Base-by-base conservation (phyloP, 2,888 invertebrate species). In the Polietes domitor region DNA sequence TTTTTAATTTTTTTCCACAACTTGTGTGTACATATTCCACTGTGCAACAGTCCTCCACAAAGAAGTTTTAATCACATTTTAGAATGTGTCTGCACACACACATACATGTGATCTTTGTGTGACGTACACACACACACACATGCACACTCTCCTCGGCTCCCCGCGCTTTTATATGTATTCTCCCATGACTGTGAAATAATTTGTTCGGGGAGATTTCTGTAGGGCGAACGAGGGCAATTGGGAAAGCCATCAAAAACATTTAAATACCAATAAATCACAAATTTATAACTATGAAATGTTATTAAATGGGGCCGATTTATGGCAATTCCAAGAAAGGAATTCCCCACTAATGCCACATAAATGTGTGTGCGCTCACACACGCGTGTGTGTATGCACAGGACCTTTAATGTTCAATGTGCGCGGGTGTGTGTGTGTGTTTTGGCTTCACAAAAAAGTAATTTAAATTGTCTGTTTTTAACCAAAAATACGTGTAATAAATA, bases 401-500 rank as follows among this genome's bases (percentile, higher is more conserved):
- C n/a, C 6, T 47, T 2, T 47, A 15, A 4, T n/a, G n/a, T 32
- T 32, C n/a, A n/a, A n/a, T n/a, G n/a, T n/a, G n/a, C n/a, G n/a
- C n/a, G n/a, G n/a, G n/a, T n/a, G n/a, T 32, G n/a, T 15, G 47
- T 47, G 2, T 47, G 47, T n/a, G 47, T 6, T 15, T n/a, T 47
- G n/a, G 3, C 6, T 12, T 1, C 47, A n/a, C 1, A 47, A 47
- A 17, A 53, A 55, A 17, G 55, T 76, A 68, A 55, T 65, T 68
- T 55, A 76, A 53, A 41, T 76, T 19, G 28, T 63, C 43, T 76
- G 47, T 47, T 58, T 73, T 19, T 26, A 10, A 15, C 5, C 19
- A 43, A 43, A 47, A 75, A 75, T 76, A 53, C 26, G 53, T 76
- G 68, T 68, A 76, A 76, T 76, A 63, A 50, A 63, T 63, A 75